Percentiles rank a stretch among this genome's conserved stretches.
Conservation (phyloP, 2,113 vertebrate species). For the Jaculus jaculus region DNA sequence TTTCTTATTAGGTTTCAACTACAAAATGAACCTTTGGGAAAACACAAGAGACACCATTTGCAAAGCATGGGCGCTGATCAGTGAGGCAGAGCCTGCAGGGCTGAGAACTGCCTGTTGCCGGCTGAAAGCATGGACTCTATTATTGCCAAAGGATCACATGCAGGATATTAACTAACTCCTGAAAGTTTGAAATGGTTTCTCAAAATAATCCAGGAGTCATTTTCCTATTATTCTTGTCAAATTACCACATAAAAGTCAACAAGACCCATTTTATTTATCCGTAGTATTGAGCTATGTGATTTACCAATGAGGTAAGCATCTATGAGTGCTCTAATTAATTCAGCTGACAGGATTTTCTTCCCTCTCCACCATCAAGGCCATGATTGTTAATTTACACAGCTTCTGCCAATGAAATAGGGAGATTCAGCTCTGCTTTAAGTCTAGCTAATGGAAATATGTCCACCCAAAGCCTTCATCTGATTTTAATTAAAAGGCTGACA, state of each 20-base stretch:
- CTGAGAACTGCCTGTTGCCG: background rate
- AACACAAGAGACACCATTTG: background rate
- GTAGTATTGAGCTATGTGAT: background rate
- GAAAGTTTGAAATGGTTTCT: constrained; percentile 16
- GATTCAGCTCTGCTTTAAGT: background rate
- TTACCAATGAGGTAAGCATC: constrained; percentile 14
- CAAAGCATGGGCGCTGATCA: background rate
- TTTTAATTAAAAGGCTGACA: background rate
- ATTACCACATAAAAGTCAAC: constrained; percentile 32
- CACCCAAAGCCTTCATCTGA: background rate
- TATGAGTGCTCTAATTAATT: constrained; percentile 25
- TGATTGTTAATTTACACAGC: background rate
- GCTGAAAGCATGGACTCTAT: background rate
- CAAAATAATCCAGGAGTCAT: constrained; percentile 12
- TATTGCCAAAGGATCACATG: background rate
- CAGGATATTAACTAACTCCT: background rate
- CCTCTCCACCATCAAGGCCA: background rate
- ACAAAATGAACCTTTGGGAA: constrained; percentile 1
- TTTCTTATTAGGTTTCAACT: constrained; percentile 53
- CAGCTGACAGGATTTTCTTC: background rate
- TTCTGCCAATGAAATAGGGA: background rate
- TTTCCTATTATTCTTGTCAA: background rate
- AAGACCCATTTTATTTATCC: background rate
- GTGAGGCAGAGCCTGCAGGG: background rate
- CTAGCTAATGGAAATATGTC: background rate